Evolutionary conservation across 2,797 vertebrate species (phyloP).

Genomic region (Microcaecilia unicolor): DNA sequence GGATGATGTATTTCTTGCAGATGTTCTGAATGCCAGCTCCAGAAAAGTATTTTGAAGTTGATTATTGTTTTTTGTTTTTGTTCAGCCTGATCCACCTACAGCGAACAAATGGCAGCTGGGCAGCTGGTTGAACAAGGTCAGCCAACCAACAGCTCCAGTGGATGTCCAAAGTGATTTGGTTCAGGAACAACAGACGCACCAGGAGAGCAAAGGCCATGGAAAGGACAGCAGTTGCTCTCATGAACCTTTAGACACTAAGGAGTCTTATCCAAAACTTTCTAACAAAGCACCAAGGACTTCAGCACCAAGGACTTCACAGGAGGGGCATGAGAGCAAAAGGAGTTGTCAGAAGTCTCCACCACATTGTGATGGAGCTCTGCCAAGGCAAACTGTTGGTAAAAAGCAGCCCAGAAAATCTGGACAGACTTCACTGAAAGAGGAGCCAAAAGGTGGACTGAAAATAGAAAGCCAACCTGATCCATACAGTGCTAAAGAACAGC

Average conservation of each 20-base stretch:
- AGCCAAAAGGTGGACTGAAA: constrained; percentile 23
- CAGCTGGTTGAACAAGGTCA: constrained; percentile 70
- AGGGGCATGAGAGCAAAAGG: constrained; percentile 29
- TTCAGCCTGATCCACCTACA: constrained; percentile 59
- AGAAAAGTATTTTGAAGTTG: no score
- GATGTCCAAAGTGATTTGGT: constrained; percentile 31
- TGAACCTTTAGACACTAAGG: constrained; percentile 28
- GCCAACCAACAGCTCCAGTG: constrained; percentile 49
- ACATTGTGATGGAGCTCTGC: accelerated
- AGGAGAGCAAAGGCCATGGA: constrained; percentile 32
- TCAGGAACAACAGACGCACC: constrained; percentile 10
- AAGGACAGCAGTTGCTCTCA: constrained; percentile 15
- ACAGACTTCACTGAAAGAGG: constrained; percentile 21
- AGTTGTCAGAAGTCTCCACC: constrained; percentile 34
- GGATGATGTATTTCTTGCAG: no score
- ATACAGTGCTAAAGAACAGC: constrained; percentile 36
- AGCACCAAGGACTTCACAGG: constrained; percentile 18
- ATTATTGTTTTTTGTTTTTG: constrained; percentile 1
- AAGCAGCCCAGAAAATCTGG: constrained; percentile 43
- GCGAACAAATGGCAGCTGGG: constrained; percentile 79
- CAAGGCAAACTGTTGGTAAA: constrained; percentile 44
- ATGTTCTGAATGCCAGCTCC: no score
- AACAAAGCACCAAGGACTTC: constrained; percentile 17
- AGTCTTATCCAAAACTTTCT: constrained; percentile 22
- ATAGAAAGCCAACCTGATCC: constrained; percentile 49